Conservation (phyloP, 2,113 vertebrate species). For the Sardina pilchardus region DNA sequence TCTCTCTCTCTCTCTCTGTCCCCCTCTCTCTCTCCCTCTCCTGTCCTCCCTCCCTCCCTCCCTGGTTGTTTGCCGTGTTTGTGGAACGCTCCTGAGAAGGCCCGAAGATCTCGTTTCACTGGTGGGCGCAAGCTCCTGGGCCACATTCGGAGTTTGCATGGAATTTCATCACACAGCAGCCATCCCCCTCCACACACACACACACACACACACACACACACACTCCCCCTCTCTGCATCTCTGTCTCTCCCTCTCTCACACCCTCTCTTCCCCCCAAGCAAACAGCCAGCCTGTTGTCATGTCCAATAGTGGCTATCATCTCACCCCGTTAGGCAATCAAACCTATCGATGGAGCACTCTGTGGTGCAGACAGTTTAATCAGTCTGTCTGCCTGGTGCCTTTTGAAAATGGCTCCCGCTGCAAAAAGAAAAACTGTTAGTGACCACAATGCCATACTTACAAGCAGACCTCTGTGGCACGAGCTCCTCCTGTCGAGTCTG, state of each 20-base stretch:
- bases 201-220: neutral
- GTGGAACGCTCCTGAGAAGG: conserved; percentile 24
- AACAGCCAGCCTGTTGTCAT: conserved; percentile 30
- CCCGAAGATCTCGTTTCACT: conserved; percentile 44
- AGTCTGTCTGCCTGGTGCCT: conserved; percentile 36
- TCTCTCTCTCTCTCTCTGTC: neutral
- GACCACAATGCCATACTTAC: conserved; percentile 38
- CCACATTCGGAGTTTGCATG: conserved; percentile 58
- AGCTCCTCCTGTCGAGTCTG: conserved; percentile 46
- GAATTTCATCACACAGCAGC: conserved; percentile 66
- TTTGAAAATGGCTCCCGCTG: conserved; percentile 29
- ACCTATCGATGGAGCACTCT: conserved; percentile 61
- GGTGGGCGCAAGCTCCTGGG: conserved; percentile 23
- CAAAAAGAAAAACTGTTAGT: conserved; percentile 15
- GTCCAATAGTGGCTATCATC: conserved; percentile 50
- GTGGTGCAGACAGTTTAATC: conserved; percentile 57
- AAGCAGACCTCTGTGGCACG: conserved; percentile 56
- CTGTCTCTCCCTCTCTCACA: conserved; percentile 20
- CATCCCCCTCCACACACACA: conserved; percentile 26
- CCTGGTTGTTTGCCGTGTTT: conserved; percentile 50
- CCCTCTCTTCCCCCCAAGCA: neutral
- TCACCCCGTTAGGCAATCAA: conserved; percentile 62
- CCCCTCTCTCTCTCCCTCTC: neutral
- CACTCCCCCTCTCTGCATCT: neutral
- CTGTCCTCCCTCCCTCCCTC: neutral